Percentiles rank a stretch among this genome's conserved stretches.
These are phyloP conservation scores for Paelopatides confundens DNA, from an alignment of 53 echinoderm and acorn worm species.

Conservation along the genomic window DNA sequence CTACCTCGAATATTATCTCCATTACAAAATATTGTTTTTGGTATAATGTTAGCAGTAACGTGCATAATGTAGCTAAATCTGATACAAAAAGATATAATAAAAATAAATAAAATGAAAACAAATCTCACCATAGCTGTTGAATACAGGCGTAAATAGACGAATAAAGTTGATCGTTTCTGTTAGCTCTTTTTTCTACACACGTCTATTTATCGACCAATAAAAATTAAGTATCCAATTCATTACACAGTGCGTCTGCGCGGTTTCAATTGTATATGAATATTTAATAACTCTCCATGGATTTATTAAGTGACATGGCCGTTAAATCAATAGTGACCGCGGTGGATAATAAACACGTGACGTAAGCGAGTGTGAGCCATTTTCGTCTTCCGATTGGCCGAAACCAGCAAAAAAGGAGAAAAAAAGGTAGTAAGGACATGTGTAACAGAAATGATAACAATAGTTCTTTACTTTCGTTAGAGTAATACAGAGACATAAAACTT, in stretches of 20 bases:
- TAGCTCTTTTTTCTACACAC: not conserved
- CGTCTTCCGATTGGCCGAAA: slow-evolving; percentile 36
- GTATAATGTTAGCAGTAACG: too few species aligned
- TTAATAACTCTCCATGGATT: slow-evolving; percentile 36
- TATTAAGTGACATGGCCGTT: slow-evolving; percentile 30
- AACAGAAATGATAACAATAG: not conserved
- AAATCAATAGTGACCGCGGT: slow-evolving; percentile 45
- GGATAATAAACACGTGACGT: slow-evolving; percentile 35
- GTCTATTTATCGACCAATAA: slow-evolving; percentile 33
- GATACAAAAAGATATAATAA: too few species aligned
- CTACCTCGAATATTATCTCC: too few species aligned
- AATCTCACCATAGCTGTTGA: not conserved
- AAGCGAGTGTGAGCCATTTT: not conserved
- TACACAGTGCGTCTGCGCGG: not conserved
- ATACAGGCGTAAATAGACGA: not conserved
- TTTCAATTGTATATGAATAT: slow-evolving; percentile 30
- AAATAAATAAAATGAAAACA: too few species aligned
- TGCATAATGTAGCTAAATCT: too few species aligned
- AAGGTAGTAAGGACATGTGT: not conserved
- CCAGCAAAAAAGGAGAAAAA: not conserved
- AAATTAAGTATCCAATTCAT: slow-evolving; percentile 25
- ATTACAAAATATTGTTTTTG: too few species aligned
- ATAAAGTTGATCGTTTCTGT: not conserved
- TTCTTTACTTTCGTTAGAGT: too few species aligned
- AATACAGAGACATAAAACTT: too few species aligned